phyloP scores from a whole-genome alignment of 2,113 vertebrate genomes.

The Syngnathoides biaculeatus region DNA sequence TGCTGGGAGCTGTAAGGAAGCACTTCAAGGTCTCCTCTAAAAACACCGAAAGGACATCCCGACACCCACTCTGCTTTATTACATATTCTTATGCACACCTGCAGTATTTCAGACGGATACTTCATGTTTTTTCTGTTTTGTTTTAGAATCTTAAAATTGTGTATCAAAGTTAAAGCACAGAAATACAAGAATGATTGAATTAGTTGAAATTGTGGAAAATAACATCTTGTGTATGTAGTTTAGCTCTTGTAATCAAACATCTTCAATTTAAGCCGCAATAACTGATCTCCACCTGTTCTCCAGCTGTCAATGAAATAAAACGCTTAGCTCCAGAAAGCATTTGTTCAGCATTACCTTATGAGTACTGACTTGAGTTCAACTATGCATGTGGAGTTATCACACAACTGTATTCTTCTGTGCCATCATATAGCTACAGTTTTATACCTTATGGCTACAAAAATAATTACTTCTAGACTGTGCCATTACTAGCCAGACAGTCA shows the following conservation, averaged over 20 bases:
- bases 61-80: conserved; percentile 19
- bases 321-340: background rate
- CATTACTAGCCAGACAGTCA: background rate
- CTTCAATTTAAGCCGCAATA: background rate
- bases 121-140: conserved; percentile 19
- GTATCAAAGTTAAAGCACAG: conserved; percentile 23
- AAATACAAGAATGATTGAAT: conserved; percentile 22
- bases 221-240: conserved; percentile 19
- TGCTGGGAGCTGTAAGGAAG: conserved; percentile 13
- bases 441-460: background rate
- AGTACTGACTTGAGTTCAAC: background rate
- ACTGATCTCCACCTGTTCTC: conserved; percentile 1
- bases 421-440: background rate
- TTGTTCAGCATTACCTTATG: background rate
- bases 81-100: conserved; percentile 18
- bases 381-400: background rate
- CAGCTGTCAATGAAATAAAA: background rate
- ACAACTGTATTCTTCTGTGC: background rate
- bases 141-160: conserved; percentile 24
- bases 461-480: background rate
- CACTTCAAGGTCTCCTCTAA: conserved; percentile 38
- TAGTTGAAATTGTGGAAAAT: conserved; percentile 22
- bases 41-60: conserved; percentile 33
- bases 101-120: conserved; percentile 14
- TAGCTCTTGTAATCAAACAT: conserved; percentile 5